Percentiles rank a stretch among this genome's conserved stretches.
Conservation (phyloP, 2,113 vertebrate species). For the Albula glossodonta region DNA sequence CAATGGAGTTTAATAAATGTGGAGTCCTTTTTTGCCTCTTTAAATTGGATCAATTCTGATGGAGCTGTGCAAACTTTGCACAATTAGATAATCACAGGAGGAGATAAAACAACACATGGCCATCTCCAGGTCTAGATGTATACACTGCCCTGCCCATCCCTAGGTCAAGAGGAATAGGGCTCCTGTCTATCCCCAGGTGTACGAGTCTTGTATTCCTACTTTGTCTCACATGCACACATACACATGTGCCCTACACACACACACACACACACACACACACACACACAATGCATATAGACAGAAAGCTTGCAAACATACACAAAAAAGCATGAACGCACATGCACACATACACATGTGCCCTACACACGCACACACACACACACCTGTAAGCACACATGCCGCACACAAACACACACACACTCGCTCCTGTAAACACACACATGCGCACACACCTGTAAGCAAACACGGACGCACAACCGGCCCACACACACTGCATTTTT, state of each 20-base stretch:
- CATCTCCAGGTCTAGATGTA: not conserved
- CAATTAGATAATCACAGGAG: slow-evolving; percentile 30
- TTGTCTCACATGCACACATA: not conserved
- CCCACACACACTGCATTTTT: not conserved
- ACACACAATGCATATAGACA: no score
- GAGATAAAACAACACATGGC: not conserved
- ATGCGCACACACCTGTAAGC: no score
- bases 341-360: no score
- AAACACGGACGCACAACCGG: no score
- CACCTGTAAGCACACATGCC: no score
- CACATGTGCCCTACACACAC: not conserved
- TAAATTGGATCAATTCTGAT: not conserved
- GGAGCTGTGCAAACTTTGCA: slow-evolving; percentile 23
- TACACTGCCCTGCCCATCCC: not conserved
- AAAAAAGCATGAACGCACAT: no score
- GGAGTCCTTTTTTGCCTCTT: not conserved
- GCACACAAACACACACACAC: no score
- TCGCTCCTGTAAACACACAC: no score
- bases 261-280: not conserved
- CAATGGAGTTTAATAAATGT: not conserved
- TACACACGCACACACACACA: no score
- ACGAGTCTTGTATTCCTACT: not conserved
- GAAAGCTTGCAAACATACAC: no score
- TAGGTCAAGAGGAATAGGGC: no score
- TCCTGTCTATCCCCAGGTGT: no score